These are phyloP conservation scores for Sparidentex hasta DNA, from an alignment of 2,797 vertebrate species.

Conservation along the genomic window DNA sequence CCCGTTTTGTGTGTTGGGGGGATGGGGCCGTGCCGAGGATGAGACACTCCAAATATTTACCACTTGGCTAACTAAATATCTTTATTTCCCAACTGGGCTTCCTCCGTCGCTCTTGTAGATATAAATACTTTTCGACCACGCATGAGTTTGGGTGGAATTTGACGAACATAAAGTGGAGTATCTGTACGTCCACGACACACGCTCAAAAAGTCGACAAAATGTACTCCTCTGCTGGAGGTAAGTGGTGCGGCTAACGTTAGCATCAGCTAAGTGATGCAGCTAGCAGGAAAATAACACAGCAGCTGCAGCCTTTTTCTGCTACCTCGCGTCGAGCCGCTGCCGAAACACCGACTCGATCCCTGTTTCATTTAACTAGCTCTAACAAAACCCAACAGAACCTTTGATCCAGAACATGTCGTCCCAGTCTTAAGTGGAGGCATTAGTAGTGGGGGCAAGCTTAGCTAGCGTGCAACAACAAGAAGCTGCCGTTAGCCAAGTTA, in stretches of 20 bases:
- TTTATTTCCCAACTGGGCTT: slow-evolving; percentile 52
- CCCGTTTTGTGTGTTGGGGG: slow-evolving; percentile 84
- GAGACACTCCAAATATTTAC: slow-evolving; percentile 84
- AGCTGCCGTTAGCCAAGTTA: slow-evolving; percentile 76
- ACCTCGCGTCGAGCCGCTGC: background rate
- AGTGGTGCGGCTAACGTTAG: slow-evolving; percentile 78
- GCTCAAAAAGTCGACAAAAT: slow-evolving; percentile 85
- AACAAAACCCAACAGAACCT: background rate
- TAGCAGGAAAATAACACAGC: slow-evolving; percentile 43
- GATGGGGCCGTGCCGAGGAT: slow-evolving; percentile 86
- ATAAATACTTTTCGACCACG: slow-evolving; percentile 60
- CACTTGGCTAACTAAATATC: slow-evolving; percentile 78
- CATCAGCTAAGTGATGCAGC: slow-evolving; percentile 68
- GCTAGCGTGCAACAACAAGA: slow-evolving; percentile 78
- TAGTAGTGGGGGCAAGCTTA: slow-evolving; percentile 62
- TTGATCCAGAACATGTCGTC: slow-evolving; percentile 19
- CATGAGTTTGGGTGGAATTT: slow-evolving; percentile 78
- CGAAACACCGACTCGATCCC: fast-evolving
- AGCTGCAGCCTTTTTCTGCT: slow-evolving; percentile 7
- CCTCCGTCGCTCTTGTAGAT: slow-evolving; percentile 43
- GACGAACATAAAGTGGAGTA: slow-evolving; percentile 74
- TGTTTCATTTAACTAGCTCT: background rate
- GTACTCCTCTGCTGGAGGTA: slow-evolving; percentile 88
- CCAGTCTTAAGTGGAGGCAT: slow-evolving; percentile 43
- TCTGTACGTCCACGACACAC: slow-evolving; percentile 76